These are phyloP conservation scores for Drosophila cardini DNA, from an alignment of 1,140 invertebrate genomes.

Conservation along the genomic window DNA sequence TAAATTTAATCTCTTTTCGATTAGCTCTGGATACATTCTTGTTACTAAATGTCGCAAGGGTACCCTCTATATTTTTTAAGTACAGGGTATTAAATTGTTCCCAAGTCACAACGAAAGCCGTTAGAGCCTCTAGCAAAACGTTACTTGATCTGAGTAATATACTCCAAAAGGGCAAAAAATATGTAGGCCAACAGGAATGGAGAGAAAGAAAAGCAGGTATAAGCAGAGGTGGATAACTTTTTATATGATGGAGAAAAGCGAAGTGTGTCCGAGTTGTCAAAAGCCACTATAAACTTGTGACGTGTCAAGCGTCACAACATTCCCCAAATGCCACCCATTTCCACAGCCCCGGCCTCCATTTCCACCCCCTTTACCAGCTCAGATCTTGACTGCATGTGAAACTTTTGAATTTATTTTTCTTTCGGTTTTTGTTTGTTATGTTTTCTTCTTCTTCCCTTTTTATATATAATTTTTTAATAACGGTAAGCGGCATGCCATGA, in stretches of 20 bases:
- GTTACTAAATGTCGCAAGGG: no score
- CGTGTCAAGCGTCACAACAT: constrained; percentile 77
- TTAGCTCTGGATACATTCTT: no score
- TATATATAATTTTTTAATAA: constrained; percentile 79
- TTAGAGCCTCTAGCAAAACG: not conserved
- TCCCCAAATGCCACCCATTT: constrained; percentile 24
- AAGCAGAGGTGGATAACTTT: constrained; percentile 41
- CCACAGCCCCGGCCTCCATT: not conserved
- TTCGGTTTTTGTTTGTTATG: constrained; percentile 33
- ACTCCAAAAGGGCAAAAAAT: constrained; percentile 11
- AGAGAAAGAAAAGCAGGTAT: not conserved
- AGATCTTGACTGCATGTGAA: constrained; percentile 58
- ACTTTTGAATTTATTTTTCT: constrained; percentile 74
- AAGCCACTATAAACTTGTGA: constrained; percentile 85
- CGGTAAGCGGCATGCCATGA: constrained; percentile 74
- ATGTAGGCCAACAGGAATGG: not conserved
- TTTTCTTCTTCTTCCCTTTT: constrained; percentile 2
- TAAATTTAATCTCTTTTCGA: no score
- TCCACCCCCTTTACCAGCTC: not conserved
- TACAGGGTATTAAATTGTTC: constrained; percentile 35
- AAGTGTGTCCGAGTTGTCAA: constrained; percentile 83
- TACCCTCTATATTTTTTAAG: no score
- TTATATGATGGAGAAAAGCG: constrained; percentile 41
- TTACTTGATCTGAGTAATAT: constrained; percentile 39
- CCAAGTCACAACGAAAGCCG: constrained; percentile 27